phyloP scores from a whole-genome alignment of 2,113 vertebrate species.

The western clawed frog (Xenopus tropicalis) region UCB_Xtro_10.0 CM004444.2:95379001-95379500 shows the following conservation, averaged over 20 bases:
- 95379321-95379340: background rate
- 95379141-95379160: background rate
- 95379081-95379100: slow-evolving; percentile 8
- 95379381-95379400: too few species aligned
- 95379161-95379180: background rate
- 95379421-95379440: too few species aligned
- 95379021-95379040: too few species aligned
- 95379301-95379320: background rate
- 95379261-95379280: background rate
- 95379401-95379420: too few species aligned
- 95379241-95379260: background rate
- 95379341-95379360: background rate
- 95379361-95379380: background rate
- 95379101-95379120: background rate
- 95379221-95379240: background rate
- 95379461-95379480: too few species aligned
- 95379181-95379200: background rate
- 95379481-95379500: too few species aligned
- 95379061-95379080: background rate
- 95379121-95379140: background rate
- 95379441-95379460: too few species aligned
- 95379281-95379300: background rate
- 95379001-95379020: too few species aligned
- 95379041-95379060: too few species aligned
- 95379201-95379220: background rate